Evolutionary conservation across 2,113 vertebrate genomes (phyloP), one percentile per base, ranked within the genome.

Genomic region (Aspidoscelis tigris): DNA sequence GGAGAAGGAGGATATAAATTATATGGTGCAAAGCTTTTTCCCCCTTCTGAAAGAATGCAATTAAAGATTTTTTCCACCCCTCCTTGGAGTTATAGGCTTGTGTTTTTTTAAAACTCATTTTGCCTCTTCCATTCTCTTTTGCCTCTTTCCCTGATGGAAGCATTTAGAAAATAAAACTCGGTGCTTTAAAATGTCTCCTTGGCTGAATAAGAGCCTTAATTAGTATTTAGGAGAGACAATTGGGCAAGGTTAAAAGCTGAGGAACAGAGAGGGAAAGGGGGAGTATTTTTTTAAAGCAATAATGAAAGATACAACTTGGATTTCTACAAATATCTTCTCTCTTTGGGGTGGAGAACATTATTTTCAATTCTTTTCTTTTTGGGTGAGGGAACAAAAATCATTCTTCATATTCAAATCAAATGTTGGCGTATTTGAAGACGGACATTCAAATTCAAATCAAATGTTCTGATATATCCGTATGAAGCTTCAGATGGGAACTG

Each of bases 211-310:
- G 61, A 20, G 81, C 89, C 75, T 86, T 92, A 91, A 94, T 95
- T 93, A 89, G 89, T 92, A 86, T 93, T 94, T 91, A 90, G 94
- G 89, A 93, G 87, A 78, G 50, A 88, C 80, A 89, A 87, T 6
- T 82, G 87, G 88, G 74, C 81, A 88, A 92, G 86, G 93, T 92
- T 93, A 92, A 93, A 93, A 92, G 85, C 90, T 91, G 84, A 88
- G 87, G 91, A 18, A 92, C 86, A 78, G 75, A 21, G 18, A 47
- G 14, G 1, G 1, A 20, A 72, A 5, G 33, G 50, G 75, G 33
- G 65, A 66, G 58, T 22, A 4, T 55, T 76, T 64, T 20, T 7
- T 64, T 68, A 79, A 14, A 1, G 7, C 12, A 50, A 16, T 44
- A 44, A 88, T 22, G 33, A 20, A 76, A 22, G 61, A 8, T 8